Evolutionary conservation across 2,113 vertebrate genomes (phyloP), one percentile per base, ranked within the genome.

Genomic region (Anarrhichthys ocellatus): DNA sequence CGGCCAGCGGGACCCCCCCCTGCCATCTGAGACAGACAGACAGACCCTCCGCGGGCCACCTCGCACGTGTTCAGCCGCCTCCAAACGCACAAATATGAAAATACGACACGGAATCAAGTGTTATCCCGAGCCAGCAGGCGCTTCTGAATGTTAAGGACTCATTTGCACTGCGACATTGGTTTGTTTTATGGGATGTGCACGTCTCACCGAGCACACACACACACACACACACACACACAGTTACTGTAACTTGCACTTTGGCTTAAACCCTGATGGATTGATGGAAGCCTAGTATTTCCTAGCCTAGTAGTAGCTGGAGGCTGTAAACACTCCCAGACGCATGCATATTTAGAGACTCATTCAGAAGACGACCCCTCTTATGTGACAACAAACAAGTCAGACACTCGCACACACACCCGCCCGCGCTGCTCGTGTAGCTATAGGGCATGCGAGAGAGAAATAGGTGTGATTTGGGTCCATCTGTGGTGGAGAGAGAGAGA

Each of bases 401-500:
- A 78, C 54, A 3, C 62, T 44, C 67, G 4, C 82, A 40, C 61
- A 70, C 27, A 38, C 61, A 54, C 70, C 52, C 86, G 63, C 81
- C 46, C 58, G 66, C n/a, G 63, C 73, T 81, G 65, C 75, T 79
- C 66, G 52, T 87, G 73, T 80, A 71, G 87, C 91, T 81, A 69
- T 66, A 75, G 92, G 92, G 77, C 89, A 92, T 85, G 85, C 88
- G 90, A 91, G 87, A 87, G 86, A 92, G 87, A 85, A 90, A 90
- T 88, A 92, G 92, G 92, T 93, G 93, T 92, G 92, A 94, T 86
- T 69, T 69, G 82, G 79, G 86, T 92, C 92, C 93, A 92, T 94
- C 92, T 94, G 93, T 92, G 91, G 76, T 73, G 58, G 76, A 84
- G 82, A 84, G 42, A 76, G 77, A 67, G 75, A 76, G 62, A 70